Base-by-base conservation (phyloP, 1,140 invertebrate genomes). In the Lepidurus arcticus region DNA sequence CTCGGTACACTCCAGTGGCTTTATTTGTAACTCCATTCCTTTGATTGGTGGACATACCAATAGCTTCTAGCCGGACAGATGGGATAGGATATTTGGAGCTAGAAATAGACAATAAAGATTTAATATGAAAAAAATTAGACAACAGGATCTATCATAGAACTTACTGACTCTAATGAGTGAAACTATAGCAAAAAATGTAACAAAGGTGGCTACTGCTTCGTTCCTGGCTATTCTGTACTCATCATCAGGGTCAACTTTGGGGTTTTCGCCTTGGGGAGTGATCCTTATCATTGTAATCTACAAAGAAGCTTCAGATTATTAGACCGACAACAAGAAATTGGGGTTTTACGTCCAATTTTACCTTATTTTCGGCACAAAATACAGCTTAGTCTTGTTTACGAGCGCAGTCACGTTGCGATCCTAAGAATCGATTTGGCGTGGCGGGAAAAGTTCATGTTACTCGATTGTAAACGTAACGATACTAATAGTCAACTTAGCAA, bases 191-290 rank as follows among this genome's bases (percentile, higher is more conserved):
- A 65, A 7, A 16, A 65, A 65, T 7, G 53, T 65, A 5, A 13
- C 53, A 16, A 65, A 65, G 16, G 53, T 21, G 53, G 53, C 53
- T 65, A 65, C 16, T 21, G 53, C 53, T 65, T 65, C 53, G 53
- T 65, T 65, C 53, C 53, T 65, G 16, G 53, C 53, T 7, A 65
- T 65, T 65, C 53, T 65, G 53, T 65, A 65, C 13, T 65, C 53
- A 13, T 65, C 53, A 16, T 65, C 53, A 13, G 53, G 53, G 53
- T 65, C 53, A 65, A 65, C 13, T 21, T 65, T 65, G 8, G 53
- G n/a, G 21, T 7, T 21, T 65, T 65, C 53, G 13, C 53, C 53
- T 65, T 65, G 53, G 21, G 53, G 53, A 65, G 53, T 11, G 53
- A 65, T 65, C 21, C 53, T 13, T 7, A 65, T 65, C 53, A 65